Conservation (phyloP, 92 coral and sea anemone genomes). For the Zoanthus sansibaricus region DNA sequence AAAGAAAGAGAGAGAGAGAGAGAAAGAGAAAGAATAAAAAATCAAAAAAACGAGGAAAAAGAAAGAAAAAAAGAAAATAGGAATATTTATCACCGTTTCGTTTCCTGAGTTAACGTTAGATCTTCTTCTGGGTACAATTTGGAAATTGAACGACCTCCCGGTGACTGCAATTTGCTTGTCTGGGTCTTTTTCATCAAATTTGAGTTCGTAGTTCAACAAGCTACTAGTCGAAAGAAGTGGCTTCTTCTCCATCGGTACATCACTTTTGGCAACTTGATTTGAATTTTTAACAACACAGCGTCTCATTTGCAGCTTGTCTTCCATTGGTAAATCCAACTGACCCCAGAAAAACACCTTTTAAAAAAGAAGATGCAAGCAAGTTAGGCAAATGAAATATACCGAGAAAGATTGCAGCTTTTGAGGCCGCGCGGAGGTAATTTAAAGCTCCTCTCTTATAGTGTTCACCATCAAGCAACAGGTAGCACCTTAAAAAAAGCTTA, state of each 20-base stretch:
- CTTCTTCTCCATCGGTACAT: background rate
- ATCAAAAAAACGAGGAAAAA: no score
- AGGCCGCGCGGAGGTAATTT: no score
- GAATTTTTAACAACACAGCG: background rate
- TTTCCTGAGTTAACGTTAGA: no score
- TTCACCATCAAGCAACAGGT: no score
- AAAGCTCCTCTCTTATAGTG: no score
- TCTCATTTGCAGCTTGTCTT: constrained; percentile 52
- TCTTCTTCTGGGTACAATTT: constrained; percentile 42
- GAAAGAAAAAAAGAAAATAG: no score
- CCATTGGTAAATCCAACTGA: constrained; percentile 65
- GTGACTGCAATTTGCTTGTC: constrained; percentile 50
- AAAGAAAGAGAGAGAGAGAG: no score
- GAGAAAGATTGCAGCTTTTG: no score
- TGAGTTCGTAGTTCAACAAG: constrained; percentile 27
- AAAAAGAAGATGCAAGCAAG: background rate
- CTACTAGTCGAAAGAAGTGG: background rate
- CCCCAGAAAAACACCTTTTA: constrained; percentile 84
- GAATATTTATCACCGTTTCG: no score
- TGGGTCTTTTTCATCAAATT: constrained; percentile 8
- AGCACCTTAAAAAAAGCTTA: no score
- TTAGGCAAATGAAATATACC: no score
- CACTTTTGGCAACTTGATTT: background rate
- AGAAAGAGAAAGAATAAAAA: no score
- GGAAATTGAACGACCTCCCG: constrained; percentile 63